Evolutionary conservation across 2,113 vertebrate genomes (phyloP).

Genomic region (Ophthalmolycus amberensis): DNA sequence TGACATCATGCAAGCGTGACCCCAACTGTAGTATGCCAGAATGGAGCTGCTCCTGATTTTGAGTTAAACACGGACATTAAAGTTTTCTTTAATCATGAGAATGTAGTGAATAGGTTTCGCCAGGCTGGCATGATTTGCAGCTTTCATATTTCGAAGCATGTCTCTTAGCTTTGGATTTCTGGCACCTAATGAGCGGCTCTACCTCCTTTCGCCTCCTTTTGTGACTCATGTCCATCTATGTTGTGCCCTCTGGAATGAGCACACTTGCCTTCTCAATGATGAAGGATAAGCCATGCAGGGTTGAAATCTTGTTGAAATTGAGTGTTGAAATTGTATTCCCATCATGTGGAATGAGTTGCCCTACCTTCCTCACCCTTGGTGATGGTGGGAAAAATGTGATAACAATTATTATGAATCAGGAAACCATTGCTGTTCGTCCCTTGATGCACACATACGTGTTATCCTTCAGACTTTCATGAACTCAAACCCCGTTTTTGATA

Average conservation of each 20-base stretch:
- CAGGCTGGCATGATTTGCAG: background rate
- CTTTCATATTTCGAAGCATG: background rate
- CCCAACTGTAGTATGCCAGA: slow-evolving; percentile 1
- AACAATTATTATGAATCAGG: background rate
- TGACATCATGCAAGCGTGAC: background rate
- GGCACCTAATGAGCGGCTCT: background rate
- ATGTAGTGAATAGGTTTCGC: background rate
- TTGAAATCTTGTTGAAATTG: background rate
- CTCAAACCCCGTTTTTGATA: background rate
- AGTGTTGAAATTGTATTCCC: background rate
- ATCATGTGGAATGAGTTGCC: background rate
- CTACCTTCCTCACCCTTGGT: background rate
- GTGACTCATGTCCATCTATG: background rate
- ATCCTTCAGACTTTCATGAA: background rate
- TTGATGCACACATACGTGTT: background rate
- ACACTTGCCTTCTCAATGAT: background rate
- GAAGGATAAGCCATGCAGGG: background rate
- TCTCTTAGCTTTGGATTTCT: too few relatives aligned
- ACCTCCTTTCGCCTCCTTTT: background rate
- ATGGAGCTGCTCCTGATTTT: slow-evolving; percentile 7
- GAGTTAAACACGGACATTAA: background rate
- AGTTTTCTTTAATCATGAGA: background rate
- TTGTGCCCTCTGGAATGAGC: background rate
- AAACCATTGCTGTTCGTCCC: background rate
- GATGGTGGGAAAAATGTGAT: background rate